phyloP scores from a whole-genome alignment of 2,113 vertebrate genomes.

The Parus major region DNA sequence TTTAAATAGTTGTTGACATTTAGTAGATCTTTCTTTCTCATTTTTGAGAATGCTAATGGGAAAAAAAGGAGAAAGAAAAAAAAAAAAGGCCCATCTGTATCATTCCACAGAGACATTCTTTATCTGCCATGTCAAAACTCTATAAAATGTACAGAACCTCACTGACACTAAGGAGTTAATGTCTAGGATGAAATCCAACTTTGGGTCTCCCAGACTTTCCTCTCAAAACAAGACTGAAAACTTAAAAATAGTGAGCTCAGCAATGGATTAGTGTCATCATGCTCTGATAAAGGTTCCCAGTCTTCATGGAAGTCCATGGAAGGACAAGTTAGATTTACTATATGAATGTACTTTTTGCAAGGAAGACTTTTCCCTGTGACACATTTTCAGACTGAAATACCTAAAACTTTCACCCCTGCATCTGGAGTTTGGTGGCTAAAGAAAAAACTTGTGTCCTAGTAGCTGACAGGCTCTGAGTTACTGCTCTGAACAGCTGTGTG shows the following conservation, averaged over 20 bases:
- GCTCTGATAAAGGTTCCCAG: neutral
- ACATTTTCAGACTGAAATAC: neutral
- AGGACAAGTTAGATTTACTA: neutral
- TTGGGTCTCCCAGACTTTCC: neutral
- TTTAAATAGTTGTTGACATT: neutral
- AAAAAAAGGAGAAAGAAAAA: neutral
- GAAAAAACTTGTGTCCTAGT: neutral
- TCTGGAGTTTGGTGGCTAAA: neutral
- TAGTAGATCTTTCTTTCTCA: neutral
- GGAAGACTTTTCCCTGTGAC: neutral
- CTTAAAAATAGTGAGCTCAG: neutral
- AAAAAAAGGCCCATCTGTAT: neutral
- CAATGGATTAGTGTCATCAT: neutral
- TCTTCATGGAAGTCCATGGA: neutral
- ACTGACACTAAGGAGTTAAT: neutral
- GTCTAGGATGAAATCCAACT: neutral
- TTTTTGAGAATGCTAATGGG: conserved; percentile 21
- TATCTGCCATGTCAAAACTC: neutral
- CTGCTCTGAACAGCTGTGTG: neutral
- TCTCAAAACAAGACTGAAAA: neutral
- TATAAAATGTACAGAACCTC: neutral
- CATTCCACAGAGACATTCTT: neutral
- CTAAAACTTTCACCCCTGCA: neutral
- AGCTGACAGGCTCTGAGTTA: neutral
- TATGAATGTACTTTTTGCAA: neutral